Evolutionary conservation across 2,797 vertebrate genomes (phyloP).

Genomic region (Phyllotis vaccarum): DNA sequence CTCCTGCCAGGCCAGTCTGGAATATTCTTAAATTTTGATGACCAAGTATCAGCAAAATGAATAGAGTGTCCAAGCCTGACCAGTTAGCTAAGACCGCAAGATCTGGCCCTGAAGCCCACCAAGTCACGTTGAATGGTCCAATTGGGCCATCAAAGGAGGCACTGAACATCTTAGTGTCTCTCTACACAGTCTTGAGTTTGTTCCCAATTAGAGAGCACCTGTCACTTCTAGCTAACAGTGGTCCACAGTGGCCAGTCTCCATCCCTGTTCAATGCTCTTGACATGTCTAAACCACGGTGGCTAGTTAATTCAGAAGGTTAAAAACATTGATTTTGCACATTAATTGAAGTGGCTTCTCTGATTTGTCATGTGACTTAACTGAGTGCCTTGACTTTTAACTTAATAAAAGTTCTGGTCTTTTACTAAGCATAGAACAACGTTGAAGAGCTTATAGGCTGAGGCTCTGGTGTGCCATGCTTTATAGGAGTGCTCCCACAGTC

Average conservation of each 20-base stretch:
- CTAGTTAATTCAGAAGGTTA: too few species aligned
- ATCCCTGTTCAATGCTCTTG: neutral
- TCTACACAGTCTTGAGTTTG: neutral
- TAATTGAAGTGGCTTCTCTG: neutral
- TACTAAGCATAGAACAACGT: neutral
- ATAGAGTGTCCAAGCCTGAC: neutral
- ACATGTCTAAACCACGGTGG: neutral
- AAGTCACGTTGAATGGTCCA: neutral
- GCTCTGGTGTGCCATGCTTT: neutral
- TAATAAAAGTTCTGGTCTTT: neutral
- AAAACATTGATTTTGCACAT: too few species aligned
- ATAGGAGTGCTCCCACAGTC: neutral
- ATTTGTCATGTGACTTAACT: accelerated
- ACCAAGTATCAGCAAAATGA: neutral
- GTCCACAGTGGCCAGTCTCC: too few species aligned
- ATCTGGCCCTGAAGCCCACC: neutral
- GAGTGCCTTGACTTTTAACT: neutral
- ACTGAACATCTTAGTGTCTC: too few species aligned
- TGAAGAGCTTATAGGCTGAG: neutral
- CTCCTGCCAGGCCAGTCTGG: neutral
- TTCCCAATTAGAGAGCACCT: accelerated
- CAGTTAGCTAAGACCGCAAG: neutral
- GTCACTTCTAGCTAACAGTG: neutral
- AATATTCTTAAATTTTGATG: neutral
- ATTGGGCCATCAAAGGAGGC: neutral